Percentiles rank a stretch among this genome's conserved stretches.
Conservation (phyloP, 2,113 vertebrate species). For the Serilophus lunatus region DNA sequence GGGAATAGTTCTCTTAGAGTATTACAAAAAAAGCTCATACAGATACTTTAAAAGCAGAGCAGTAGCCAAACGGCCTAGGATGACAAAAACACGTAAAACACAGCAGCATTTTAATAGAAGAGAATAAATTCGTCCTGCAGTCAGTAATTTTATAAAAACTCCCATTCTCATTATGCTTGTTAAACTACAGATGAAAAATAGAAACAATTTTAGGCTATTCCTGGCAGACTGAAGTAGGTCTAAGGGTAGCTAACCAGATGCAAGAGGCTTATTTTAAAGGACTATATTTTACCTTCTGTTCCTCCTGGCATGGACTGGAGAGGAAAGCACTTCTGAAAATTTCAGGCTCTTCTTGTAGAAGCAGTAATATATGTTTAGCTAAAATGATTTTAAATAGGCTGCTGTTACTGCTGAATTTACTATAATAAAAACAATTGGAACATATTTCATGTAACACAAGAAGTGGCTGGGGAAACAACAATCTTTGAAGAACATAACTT, state of each 20-base stretch:
- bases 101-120: neutral
- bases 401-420: neutral
- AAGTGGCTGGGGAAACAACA: neutral
- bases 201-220: slow-evolving; percentile 1
- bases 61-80: neutral
- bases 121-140: slow-evolving; percentile 38
- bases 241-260: slow-evolving; percentile 20
- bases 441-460: neutral
- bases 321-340: slow-evolving; percentile 11
- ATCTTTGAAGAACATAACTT: no score
- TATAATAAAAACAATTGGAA: neutral
- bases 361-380: neutral
- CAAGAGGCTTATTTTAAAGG: slow-evolving; percentile 44
- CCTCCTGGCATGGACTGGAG: neutral
- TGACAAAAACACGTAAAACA: neutral
- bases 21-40: neutral
- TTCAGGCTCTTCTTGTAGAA: neutral
- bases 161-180: slow-evolving; percentile 28
- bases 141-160: slow-evolving; percentile 30
- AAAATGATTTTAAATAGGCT: slow-evolving; percentile 27
- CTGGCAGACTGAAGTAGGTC: neutral
- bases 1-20: neutral
- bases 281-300: neutral
- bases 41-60: neutral
- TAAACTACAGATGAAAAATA: slow-evolving; percentile 35